Evolutionary conservation across 92 coral and sea anemone genomes (phyloP), one percentile per base, ranked within the genome.

Genomic region (Epizoanthus illoricatus): DNA sequence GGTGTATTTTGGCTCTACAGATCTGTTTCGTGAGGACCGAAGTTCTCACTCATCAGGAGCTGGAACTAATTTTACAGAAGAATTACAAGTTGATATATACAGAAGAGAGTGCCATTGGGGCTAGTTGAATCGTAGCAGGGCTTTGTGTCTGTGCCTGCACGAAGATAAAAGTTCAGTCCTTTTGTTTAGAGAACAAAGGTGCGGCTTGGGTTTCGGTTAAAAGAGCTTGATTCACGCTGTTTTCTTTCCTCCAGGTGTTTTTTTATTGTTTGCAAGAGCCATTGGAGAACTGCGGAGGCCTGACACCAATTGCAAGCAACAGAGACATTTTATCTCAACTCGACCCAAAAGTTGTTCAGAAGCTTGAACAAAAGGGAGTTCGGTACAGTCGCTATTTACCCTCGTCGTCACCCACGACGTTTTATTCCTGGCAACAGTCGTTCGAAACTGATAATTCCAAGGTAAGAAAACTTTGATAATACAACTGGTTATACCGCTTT

Each of bases 371-470:
- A 41, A 89, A 85, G 47, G 68, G 76, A 52, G 84, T 94, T 7
- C 95, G 95, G 9, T 94, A 94, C 72, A 65, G 60, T 2, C 84
- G 94, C 24, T 91, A 87, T 59, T 71, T 94, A 13, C 71, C 86
- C 2, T 90, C 88, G 39, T 87, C 66, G 70, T 76, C 49, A 4
- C 85, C 82, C 58, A 54, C 81, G 47, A 86, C 75, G 15, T 89
- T 87, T 36, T 83, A 90, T 8, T 89, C 93, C 0, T 93, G 98
- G 98, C 98, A 93, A 59, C 89, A 87, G 71, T 91, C 92, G 8
- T 93, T 93, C 64, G 59, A 88, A 84, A 91, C 95, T 7, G 28
- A 65, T 0, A 92, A 89, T 42, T 87, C 43, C 13, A 74, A 84
- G 94, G 97, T 93, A 63, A 12, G 84, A 76, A 2, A 24, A 33